A percentile compares a stretch with the other conserved stretches of the same genome.
phyloP scores from a whole-genome alignment of 2,797 vertebrate genomes.

The Adrianichthys oophorus region DNA sequence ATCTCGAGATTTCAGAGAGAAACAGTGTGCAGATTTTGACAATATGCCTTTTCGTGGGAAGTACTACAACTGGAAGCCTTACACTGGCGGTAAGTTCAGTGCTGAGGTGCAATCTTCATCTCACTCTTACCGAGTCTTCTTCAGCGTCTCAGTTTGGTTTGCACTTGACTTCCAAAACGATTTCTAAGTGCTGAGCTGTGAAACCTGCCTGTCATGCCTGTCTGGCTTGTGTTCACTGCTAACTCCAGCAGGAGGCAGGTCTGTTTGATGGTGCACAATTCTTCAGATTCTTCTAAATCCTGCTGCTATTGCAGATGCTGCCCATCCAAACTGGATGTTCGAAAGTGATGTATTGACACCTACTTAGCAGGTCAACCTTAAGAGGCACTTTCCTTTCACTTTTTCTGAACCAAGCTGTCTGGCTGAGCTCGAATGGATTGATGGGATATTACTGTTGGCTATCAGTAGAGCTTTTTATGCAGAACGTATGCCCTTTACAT shows the following conservation, averaged over 20 bases:
- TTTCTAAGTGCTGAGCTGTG: conserved; percentile 19
- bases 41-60: conserved; percentile 97
- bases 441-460: conserved; percentile 15
- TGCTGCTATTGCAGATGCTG: conserved; percentile 15
- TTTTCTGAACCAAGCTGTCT: conserved; percentile 14
- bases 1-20: conserved; percentile 94
- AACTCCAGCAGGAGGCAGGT: conserved; percentile 44
- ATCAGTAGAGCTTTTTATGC: too few relatives aligned
- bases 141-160: background rate
- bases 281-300: conserved; percentile 53
- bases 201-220: conserved; percentile 27
- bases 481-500: conserved; percentile 6
- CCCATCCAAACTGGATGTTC: conserved; percentile 13
- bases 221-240: conserved; percentile 44
- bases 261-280: conserved; percentile 56
- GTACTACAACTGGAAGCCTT: conserved; percentile 99
- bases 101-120: background rate
- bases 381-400: conserved; percentile 2
- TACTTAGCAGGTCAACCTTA: conserved; percentile 12
- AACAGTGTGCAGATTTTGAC: conserved; percentile 97
- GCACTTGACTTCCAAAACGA: background rate
- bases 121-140: background rate
- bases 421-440: conserved; percentile 15
- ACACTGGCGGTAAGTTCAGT: conserved; percentile 90
- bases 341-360: conserved; percentile 18